Evolutionary conservation across 2,888 invertebrate genomes (phyloP), one percentile per base, ranked within the genome.

Genomic region (Bombyx huttoni): DNA sequence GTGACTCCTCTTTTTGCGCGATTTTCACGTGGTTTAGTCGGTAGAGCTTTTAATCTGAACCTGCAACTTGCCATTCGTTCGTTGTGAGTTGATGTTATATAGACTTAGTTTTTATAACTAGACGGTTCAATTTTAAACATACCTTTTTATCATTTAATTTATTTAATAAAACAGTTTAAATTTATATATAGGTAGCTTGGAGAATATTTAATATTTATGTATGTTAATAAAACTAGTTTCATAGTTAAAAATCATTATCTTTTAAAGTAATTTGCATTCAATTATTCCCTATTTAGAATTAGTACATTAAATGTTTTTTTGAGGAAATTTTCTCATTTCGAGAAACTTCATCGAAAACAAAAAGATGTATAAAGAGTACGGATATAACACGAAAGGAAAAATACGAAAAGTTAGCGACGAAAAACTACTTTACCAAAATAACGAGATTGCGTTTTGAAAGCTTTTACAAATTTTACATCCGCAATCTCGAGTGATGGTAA

Each of bases 21-120:
- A 86, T 87, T 86, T 88, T 86, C 87, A 85, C 85, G 85, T 87
- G 87, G 87, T 86, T 87, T 81, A 82, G 80, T 77, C 84, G 81
- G 75, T 77, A 76, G 74, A 80, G 85, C 85, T 86, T 88, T 88
- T 87, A 86, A 87, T 87, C 85, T 84, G 74, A 71, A 71, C 70
- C 78, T 79, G 84, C 82, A 84, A 85, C 84, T 85, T 79, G 71
- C 70, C 65, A 65, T 61, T 69, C 67, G 75, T 70, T 40, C 40
- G 12, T 40, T 40, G 24, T 24, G 24, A 24, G 24, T 24, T 24
- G 24, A 24, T 24, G 24, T 24, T 24, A 24, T 24, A 24, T 1
- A 24, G 48, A 48, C 9, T 40, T 48, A 14, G 14, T 48, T 48
- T 48, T 40, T 40, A 40, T 40, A 24, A 24, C 3, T 24, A 24